Evolutionary conservation across 1,140 invertebrate species (phyloP), one percentile per base, ranked within the genome.

Genomic region (Teleopsis dalmanni): DNA sequence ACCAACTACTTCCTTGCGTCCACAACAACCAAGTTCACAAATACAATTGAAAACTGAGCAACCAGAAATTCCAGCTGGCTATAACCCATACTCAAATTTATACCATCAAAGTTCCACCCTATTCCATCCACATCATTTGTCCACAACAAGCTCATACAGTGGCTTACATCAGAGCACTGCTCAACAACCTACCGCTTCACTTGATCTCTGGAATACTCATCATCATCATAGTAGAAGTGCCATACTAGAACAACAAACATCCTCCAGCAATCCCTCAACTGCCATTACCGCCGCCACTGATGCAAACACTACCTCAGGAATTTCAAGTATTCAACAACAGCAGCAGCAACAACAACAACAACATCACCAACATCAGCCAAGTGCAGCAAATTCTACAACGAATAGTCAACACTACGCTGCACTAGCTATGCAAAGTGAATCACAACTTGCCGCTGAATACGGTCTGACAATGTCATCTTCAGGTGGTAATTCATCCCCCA

Each of bases 371-470:
- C 16, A 29, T n/a, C 43, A 45, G 14, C 36, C 31, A 7, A 47
- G 11, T 34, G 18, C 26, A 29, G 18, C 46, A 7, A 11, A 19
- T 2, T 11, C 46, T 23, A 26, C 36, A 29, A 19, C 16, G 21
- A 33, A 21, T 29, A 51, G 25, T 45, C 59, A 55, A 22, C 59
- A 67, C 16, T 67, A 62, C 29, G 58, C 61, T 7, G 58, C 58
- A 1, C 47, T 67, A 14, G 59, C 64, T 14, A 62, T 67, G 59
- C 64, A 67, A 37, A 66, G 58, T 34, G 64, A 66, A 29, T 60
- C 64, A 0, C 64, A 67, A 33, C 27, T 66, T 51, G 61, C 64
- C 11, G 56, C 60, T 8, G 64, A 67, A 27, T 67, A 67, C 7
- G 64, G 64, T 0, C 40, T 67, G 16, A 67, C 61, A 26, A 67